These are phyloP conservation scores for Cavia porcellus DNA, from an alignment of 2,113 vertebrate genomes.

Conservation along the genomic window DNA sequence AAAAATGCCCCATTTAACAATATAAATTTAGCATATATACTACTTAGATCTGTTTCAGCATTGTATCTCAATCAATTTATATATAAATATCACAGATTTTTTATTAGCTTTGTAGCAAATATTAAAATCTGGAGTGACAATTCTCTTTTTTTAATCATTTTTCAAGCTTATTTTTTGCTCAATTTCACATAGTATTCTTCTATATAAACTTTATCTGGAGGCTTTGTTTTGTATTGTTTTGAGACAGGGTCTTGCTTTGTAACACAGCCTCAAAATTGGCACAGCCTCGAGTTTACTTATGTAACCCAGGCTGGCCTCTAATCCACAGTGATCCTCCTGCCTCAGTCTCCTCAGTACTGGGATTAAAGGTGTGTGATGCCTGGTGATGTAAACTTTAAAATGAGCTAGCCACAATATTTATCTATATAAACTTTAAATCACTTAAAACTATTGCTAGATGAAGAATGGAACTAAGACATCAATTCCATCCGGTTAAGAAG, in stretches of 20 bases:
- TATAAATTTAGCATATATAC: background rate
- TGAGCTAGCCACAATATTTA: background rate
- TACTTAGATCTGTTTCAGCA: background rate
- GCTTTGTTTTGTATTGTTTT: background rate
- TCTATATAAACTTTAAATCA: background rate
- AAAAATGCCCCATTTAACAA: conserved; percentile 3
- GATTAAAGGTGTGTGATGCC: background rate
- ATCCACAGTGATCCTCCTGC: background rate
- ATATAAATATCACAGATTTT: conserved; percentile 12
- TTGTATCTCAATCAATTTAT: background rate
- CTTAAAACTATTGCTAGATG: background rate
- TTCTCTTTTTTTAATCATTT: background rate
- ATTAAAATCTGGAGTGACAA: background rate
- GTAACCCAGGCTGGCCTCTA: background rate
- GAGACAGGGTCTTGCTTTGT: background rate
- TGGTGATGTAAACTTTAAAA: background rate
- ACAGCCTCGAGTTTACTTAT: background rate
- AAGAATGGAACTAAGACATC: background rate
- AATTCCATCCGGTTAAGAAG: background rate
- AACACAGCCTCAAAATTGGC: background rate
- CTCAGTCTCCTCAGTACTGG: background rate
- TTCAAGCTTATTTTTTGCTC: background rate
- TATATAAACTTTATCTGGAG: background rate
- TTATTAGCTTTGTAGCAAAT: conserved; percentile 34
- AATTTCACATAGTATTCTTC: background rate